Evolutionary conservation across 2,888 invertebrate genomes (phyloP).

Genomic region (Helicoverpa assulta): DNA sequence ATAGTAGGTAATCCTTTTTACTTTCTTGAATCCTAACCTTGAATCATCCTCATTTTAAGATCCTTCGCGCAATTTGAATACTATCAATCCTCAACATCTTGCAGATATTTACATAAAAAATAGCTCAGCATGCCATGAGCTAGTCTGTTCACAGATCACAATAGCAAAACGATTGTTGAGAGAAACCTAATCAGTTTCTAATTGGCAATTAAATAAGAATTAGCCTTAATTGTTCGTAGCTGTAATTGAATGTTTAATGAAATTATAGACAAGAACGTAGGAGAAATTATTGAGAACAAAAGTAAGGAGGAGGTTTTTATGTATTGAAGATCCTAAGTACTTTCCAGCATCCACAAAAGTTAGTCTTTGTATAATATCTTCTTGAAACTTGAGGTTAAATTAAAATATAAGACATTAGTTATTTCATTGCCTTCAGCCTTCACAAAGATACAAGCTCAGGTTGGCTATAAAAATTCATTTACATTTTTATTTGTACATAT

Average conservation of each 20-base stretch:
- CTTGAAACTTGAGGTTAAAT: background rate
- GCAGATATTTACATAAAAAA: conserved; percentile 15
- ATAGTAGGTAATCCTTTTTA: too few species aligned
- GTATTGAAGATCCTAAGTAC: background rate
- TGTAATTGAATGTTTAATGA: background rate
- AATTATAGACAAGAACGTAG: background rate
- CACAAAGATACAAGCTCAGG: background rate
- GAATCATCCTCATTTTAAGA: too few species aligned
- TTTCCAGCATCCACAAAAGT: background rate
- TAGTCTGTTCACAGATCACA: conserved; percentile 25
- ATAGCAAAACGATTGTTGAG: conserved; percentile 20
- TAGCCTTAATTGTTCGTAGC: conserved; percentile 17
- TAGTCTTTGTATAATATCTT: background rate
- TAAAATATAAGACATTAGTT: background rate
- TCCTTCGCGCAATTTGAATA: background rate
- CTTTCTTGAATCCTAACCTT: too few species aligned
- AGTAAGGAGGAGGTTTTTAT: background rate
- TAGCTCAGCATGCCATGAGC: background rate
- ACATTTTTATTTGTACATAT: conserved; percentile 15
- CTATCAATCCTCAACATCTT: background rate
- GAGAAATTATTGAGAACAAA: background rate
- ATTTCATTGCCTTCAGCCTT: background rate
- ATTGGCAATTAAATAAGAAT: conserved; percentile 28
- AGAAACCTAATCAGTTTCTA: conserved; percentile 39
- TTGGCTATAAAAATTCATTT: background rate